Conservation (phyloP, 2,888 invertebrate species). For the Steromphala cineraria region DNA sequence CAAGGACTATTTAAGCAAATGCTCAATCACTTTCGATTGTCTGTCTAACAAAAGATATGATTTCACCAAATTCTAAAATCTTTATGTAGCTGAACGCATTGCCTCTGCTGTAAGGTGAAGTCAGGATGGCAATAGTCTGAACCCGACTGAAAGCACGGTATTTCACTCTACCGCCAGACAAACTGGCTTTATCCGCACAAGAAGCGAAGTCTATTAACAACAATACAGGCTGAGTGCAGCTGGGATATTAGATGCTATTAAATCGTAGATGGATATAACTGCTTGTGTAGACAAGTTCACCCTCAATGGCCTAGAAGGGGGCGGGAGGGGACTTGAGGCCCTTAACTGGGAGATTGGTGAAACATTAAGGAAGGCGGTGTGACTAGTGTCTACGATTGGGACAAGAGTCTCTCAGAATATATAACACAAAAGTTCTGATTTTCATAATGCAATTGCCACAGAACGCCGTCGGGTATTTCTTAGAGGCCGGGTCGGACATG, state of each 20-base stretch:
- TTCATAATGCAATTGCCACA: not conserved
- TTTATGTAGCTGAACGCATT: too few species aligned
- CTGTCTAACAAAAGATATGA: too few species aligned
- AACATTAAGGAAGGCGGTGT: not conserved
- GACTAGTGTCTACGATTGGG: not conserved
- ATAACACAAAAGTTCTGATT: conserved; percentile 9
- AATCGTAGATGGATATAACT: not conserved
- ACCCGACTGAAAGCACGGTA: not conserved
- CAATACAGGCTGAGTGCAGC: not conserved
- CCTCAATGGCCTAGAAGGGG: not conserved
- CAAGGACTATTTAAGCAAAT: too few species aligned
- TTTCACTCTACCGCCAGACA: not conserved
- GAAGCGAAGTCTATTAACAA: not conserved
- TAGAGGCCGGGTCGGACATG: not conserved
- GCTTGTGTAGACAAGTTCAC: not conserved
- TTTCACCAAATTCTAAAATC: too few species aligned
- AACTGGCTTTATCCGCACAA: not conserved
- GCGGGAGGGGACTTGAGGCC: not conserved
- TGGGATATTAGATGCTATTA: not conserved
- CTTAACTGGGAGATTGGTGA: not conserved
- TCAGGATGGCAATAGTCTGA: too few species aligned
- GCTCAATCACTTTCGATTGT: too few species aligned
- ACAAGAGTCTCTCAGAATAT: conserved; percentile 2
- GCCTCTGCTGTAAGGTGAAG: too few species aligned
- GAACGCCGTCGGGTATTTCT: not conserved